Percentiles rank a stretch among this genome's conserved stretches.
Evolutionary conservation across 2,113 vertebrate genomes (phyloP).

Genomic region (Psittacula cyanocephala): DNA sequence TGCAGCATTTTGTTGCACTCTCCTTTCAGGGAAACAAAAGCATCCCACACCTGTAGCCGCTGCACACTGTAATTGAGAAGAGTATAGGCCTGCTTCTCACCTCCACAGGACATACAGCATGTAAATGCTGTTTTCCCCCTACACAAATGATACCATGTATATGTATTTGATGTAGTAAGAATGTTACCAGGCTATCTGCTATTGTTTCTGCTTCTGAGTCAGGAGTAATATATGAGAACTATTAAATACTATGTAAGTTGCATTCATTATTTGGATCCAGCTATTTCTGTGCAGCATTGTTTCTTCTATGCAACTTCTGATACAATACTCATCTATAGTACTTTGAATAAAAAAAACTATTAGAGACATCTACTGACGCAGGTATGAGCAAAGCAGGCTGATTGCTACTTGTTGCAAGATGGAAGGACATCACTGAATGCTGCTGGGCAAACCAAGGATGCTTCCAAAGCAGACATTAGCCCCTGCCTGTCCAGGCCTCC

Average conservation of each 20-base stretch:
- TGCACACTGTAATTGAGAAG: background rate
- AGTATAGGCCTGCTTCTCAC: background rate
- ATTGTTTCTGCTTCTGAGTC: background rate
- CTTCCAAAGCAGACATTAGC: background rate
- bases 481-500: too few species aligned
- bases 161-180: background rate
- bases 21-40: background rate
- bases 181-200: background rate
- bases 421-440: background rate
- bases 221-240: background rate
- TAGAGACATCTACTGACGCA: background rate
- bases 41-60: background rate
- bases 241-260: background rate
- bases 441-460: background rate
- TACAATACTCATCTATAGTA: background rate
- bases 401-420: background rate
- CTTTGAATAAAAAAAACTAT: background rate
- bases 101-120: background rate
- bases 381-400: background rate
- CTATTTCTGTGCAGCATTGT: background rate
- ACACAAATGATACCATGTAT: background rate
- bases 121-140: background rate
- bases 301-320: background rate
- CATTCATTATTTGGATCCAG: background rate
- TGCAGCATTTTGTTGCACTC: background rate